Percentiles rank a stretch among this genome's conserved stretches.
Evolutionary conservation across 2,797 vertebrate species (phyloP).

Genomic region (Oreochromis grahami): DNA sequence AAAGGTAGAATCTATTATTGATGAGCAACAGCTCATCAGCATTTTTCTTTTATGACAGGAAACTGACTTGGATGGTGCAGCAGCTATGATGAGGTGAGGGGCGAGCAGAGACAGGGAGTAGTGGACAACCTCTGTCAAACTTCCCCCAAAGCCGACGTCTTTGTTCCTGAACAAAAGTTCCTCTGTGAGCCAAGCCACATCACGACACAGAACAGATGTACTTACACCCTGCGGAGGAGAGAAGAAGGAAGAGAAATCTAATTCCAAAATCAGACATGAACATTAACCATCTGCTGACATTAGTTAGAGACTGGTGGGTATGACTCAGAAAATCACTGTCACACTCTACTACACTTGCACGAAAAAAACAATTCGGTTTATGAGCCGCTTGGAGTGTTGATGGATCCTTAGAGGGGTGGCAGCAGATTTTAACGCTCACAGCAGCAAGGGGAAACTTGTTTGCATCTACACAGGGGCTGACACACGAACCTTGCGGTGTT

Average conservation of each 20-base stretch:
- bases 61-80: slow-evolving; percentile 51
- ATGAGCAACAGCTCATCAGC: not conserved
- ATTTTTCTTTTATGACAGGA: slow-evolving; percentile 11
- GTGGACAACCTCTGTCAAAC: slow-evolving; percentile 69
- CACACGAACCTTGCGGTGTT: slow-evolving; percentile 75
- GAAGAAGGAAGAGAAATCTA: not conserved
- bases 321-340: slow-evolving; percentile 51
- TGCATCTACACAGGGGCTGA: not conserved
- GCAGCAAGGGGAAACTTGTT: not conserved
- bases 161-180: slow-evolving; percentile 83
- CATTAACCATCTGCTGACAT: slow-evolving; percentile 38
- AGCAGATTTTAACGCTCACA: slow-evolving; percentile 18
- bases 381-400: slow-evolving; percentile 32
- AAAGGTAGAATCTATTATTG: not conserved
- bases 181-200: slow-evolving; percentile 84
- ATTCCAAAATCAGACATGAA: slow-evolving; percentile 1
- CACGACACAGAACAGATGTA: slow-evolving; percentile 76
- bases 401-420: slow-evolving; percentile 15
- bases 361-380: slow-evolving; percentile 51
- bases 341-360: slow-evolving; percentile 29
- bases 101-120: slow-evolving; percentile 77
- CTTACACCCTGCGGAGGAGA: slow-evolving; percentile 74
- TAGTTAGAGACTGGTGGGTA: slow-evolving; percentile 20
- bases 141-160: slow-evolving; percentile 85
- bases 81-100: slow-evolving; percentile 66